A percentile compares a stretch with the other conserved stretches of the same genome.
Conservation (phyloP, 2,888 invertebrate genomes). For the Melanotus villosus region DNA sequence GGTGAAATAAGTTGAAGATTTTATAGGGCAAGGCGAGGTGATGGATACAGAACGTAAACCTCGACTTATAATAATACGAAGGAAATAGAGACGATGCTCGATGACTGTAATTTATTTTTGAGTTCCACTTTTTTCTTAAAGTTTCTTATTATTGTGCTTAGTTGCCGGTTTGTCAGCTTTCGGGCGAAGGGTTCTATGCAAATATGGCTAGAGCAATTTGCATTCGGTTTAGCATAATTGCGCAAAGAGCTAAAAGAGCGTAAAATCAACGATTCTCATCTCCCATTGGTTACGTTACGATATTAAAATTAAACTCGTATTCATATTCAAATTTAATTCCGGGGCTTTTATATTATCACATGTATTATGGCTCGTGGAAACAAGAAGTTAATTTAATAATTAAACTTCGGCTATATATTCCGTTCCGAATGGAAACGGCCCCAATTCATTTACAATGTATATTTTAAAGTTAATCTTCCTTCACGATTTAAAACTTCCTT, state of each 20-base stretch:
- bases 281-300: slow-evolving; percentile 51
- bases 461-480: slow-evolving; percentile 32
- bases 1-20: background rate
- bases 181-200: slow-evolving; percentile 49
- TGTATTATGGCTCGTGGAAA: slow-evolving; percentile 32
- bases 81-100: background rate
- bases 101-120: slow-evolving; percentile 17
- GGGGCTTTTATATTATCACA: slow-evolving; percentile 48
- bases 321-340: slow-evolving; percentile 56
- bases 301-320: slow-evolving; percentile 56
- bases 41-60: slow-evolving; percentile 13
- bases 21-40: background rate
- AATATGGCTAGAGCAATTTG: slow-evolving; percentile 51
- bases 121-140: slow-evolving; percentile 22
- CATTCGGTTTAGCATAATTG: slow-evolving; percentile 58
- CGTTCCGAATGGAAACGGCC: background rate
- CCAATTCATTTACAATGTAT: slow-evolving; percentile 35
- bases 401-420: slow-evolving; percentile 27
- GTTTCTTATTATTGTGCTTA: slow-evolving; percentile 29
- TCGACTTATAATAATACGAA: background rate
- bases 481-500: slow-evolving; percentile 30
- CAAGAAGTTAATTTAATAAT: slow-evolving; percentile 39
- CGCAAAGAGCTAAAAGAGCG: slow-evolving; percentile 56
- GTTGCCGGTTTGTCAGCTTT: slow-evolving; percentile 28
- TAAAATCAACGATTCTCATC: slow-evolving; percentile 56